Percentiles rank a stretch among this genome's conserved stretches.
Evolutionary conservation across 2,797 vertebrate species (phyloP).

Genomic region (Dipus sagitta): DNA sequence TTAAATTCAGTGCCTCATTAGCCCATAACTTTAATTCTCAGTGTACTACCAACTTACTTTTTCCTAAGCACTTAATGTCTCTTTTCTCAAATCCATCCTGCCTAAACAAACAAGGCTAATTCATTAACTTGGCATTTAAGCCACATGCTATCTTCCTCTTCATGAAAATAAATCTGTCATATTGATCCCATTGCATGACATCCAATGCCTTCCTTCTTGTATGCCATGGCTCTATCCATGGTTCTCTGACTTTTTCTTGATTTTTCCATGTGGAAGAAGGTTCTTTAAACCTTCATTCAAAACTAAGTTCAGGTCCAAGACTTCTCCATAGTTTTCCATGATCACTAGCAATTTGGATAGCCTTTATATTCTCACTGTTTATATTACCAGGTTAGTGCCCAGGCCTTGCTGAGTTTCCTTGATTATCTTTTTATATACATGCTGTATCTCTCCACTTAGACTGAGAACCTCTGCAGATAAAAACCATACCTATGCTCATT

Average conservation of each 20-base stretch:
- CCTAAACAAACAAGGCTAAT: neutral
- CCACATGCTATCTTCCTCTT: neutral
- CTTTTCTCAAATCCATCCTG: neutral
- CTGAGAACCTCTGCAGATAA: neutral
- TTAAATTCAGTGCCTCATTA: neutral
- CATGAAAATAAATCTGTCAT: neutral
- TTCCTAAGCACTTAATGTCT: neutral
- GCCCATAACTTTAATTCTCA: neutral
- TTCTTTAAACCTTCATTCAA: neutral
- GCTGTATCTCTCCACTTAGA: neutral
- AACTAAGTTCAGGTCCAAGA: constrained; percentile 13
- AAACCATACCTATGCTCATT: neutral
- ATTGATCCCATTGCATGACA: neutral
- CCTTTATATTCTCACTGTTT: neutral
- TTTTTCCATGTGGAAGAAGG: constrained; percentile 37
- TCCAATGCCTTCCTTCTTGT: neutral
- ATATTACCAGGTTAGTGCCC: neutral
- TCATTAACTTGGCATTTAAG: neutral
- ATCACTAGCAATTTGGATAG: neutral
- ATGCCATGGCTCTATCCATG: neutral
- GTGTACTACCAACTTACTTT: neutral
- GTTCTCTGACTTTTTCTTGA: neutral
- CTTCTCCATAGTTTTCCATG: neutral
- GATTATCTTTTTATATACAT: neutral
- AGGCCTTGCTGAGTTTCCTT: neutral